phyloP scores from a whole-genome alignment of 2,888 invertebrate genomes.

The Flabesymbios commensalis region DNA sequence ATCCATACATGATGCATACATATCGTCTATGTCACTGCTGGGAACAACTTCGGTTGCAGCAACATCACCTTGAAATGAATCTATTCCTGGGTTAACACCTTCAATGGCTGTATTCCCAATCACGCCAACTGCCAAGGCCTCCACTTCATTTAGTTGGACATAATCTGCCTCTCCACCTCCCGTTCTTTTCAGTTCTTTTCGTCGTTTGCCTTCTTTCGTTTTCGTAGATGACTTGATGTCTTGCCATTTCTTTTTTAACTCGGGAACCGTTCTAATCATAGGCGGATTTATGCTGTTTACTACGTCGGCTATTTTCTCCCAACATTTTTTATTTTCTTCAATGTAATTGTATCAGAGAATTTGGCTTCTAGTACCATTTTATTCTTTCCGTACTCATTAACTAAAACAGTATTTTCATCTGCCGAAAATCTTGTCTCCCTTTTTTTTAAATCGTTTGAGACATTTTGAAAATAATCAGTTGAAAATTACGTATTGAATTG shows the following conservation, averaged over 20 bases:
- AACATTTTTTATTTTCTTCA: background rate
- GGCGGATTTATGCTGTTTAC: background rate
- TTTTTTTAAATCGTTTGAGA: too few species aligned
- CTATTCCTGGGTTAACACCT: background rate
- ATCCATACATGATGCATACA: too few species aligned
- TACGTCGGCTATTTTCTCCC: background rate
- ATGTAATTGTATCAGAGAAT: background rate
- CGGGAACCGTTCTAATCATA: background rate
- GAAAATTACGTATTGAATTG: too few species aligned
- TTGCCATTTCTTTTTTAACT: slow-evolving; percentile 2
- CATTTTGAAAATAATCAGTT: too few species aligned
- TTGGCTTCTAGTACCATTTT: background rate
- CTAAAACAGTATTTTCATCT: background rate
- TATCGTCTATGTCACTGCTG: too few species aligned
- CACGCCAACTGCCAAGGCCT: background rate
- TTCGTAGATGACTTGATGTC: background rate
- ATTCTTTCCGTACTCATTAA: background rate
- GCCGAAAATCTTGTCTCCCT: background rate
- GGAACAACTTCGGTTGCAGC: too few species aligned
- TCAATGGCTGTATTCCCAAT: background rate
- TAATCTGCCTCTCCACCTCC: background rate
- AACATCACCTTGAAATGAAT: background rate
- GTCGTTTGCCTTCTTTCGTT: background rate
- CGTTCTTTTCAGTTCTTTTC: background rate
- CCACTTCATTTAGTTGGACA: background rate